Conservation (phyloP, 1,140 invertebrate genomes). For the silkworm (Bombyx mori) region DNA sequence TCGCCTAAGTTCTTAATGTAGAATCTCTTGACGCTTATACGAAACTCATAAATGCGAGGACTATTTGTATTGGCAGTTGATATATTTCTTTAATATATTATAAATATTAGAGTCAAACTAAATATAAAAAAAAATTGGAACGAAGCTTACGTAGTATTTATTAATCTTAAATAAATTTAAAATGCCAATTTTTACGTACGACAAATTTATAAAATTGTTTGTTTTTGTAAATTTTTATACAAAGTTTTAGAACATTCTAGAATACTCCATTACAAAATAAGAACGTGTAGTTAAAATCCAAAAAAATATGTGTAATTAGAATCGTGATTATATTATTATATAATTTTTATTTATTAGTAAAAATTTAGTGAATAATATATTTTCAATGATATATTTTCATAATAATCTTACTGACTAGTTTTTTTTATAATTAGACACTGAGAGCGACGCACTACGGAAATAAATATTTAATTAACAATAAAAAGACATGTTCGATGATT, state of each 20-base stretch:
- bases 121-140: conserved; percentile 40
- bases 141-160: conserved; percentile 19
- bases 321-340: conserved; percentile 2
- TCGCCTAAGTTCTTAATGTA: no score
- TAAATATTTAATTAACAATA: no score
- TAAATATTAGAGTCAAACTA: conserved; percentile 20
- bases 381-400: conserved; percentile 13
- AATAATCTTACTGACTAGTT: conserved; percentile 60
- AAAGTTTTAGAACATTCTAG: no score
- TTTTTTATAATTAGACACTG: conserved; percentile 23
- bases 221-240: background rate
- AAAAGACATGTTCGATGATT: no score
- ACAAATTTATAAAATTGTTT: conserved; percentile 19
- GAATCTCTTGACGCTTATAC: background rate
- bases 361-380: conserved; percentile 11
- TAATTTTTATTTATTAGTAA: conserved; percentile 6
- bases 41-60: conserved; percentile 53
- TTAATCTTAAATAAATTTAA: conserved; percentile 34
- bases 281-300: no score
- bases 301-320: conserved; percentile 4
- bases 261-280: no score
- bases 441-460: no score
- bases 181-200: conserved; percentile 63
- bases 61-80: conserved; percentile 48
- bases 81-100: conserved; percentile 20